Evolutionary conservation across 2,113 vertebrate species (phyloP), one percentile per base, ranked within the genome.

Genomic region (Gorsachius goisagi): DNA sequence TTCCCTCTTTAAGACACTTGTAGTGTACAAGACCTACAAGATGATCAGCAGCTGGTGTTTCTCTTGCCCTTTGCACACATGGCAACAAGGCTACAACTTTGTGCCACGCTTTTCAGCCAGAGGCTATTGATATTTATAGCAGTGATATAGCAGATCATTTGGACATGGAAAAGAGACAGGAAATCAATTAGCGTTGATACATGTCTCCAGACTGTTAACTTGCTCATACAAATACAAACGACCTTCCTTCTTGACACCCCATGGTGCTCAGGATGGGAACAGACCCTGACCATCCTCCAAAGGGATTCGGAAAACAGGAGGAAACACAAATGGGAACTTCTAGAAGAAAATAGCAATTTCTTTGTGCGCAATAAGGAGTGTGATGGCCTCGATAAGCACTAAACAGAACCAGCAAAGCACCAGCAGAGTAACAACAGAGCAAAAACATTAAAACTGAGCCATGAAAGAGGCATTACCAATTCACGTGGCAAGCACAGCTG

Each of bases 61-160:
- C 69, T 88, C 89, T 49, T 88, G 71, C 74, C 71, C 85, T 93
- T 84, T 95, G 85, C 82, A 74, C 75, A 11, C 0, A 2, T n/a
- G 80, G 45, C 53, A 93, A 19, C 24, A 45, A 74, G 39, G 41
- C 55, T 62, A 66, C 0, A 0, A 80, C 62, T 91, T 74, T 45
- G 79, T 84, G 63, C 45, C 62, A 33, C 2, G 13, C 62, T 90
- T 84, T 69, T 72, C 64, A 87, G 63, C 39, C 45, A 77, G 69
- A 56, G 53, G 73, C 78, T 93, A 85, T 84, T 89, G 94, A 87
- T 96, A 85, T 87, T 94, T 92, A 89, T 91, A 73, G 88, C 72
- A 72, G 79, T 78, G 60, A 96, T 93, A 88, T 11, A 94, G 88
- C 82, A 94, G 88, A 95, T 92, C 93, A 89, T 93, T 79, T 87